These are phyloP conservation scores for Hyles lineata DNA, from an alignment of 2,888 invertebrate genomes.

Conservation along the genomic window DNA sequence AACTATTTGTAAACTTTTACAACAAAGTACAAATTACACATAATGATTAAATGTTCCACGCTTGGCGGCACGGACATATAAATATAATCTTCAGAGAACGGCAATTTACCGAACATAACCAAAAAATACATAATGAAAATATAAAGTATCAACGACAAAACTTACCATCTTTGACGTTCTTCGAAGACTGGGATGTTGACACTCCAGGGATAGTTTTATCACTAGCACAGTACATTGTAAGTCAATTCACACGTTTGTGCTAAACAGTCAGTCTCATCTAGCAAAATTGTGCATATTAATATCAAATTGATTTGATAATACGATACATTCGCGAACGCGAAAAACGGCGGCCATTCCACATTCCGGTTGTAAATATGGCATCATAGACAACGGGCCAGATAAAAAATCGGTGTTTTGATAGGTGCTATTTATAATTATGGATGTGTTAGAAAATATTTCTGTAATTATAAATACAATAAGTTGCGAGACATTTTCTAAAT, in stretches of 20 bases:
- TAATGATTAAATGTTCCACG: background rate
- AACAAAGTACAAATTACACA: constrained; percentile 17
- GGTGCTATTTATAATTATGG: background rate
- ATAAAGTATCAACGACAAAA: constrained; percentile 60
- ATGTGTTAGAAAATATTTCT: too few species aligned
- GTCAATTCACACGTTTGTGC: constrained; percentile 58
- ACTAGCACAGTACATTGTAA: constrained; percentile 89
- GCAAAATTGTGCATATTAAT: constrained; percentile 78
- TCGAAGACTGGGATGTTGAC: constrained; percentile 88
- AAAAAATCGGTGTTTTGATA: constrained; percentile 15
- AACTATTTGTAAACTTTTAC: constrained; percentile 48
- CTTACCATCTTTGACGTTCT: constrained; percentile 91
- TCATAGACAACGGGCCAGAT: constrained; percentile 59
- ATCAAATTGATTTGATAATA: constrained; percentile 66
- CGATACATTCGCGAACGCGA: constrained; percentile 73
- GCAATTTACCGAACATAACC: constrained; percentile 7
- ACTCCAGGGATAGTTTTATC: constrained; percentile 90
- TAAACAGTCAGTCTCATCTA: constrained; percentile 85
- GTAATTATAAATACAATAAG: too few species aligned
- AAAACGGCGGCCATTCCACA: constrained; percentile 83
- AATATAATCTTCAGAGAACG: constrained; percentile 10
- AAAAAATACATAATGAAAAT: constrained; percentile 39
- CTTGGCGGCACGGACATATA: background rate
- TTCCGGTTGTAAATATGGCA: constrained; percentile 83
- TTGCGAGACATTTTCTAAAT: too few species aligned